These are phyloP conservation scores for Diuraphis noxia DNA, from an alignment of 1,140 invertebrate species.

Conservation along the genomic window DNA sequence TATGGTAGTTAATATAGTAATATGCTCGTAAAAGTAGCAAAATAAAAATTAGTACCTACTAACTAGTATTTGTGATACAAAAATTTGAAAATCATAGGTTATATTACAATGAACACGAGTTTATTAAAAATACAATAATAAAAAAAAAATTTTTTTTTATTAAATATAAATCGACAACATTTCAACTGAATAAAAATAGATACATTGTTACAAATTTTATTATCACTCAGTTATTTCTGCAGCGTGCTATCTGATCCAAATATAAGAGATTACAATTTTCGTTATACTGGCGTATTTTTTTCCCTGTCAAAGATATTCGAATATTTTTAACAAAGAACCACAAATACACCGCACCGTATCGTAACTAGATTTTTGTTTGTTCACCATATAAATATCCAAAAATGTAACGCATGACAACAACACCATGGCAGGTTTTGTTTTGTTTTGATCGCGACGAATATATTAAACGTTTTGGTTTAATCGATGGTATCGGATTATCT, in stretches of 20 bases:
- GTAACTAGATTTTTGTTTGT: not conserved
- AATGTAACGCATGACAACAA: not conserved
- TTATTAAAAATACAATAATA: no score
- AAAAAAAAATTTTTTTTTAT: no score
- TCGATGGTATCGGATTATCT: not conserved
- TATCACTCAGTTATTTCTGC: not conserved
- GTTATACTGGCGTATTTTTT: not conserved
- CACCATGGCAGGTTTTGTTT: not conserved
- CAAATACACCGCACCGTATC: not conserved
- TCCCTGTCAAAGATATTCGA: not conserved
- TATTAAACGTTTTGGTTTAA: not conserved
- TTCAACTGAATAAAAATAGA: not conserved
- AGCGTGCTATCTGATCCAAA: not conserved
- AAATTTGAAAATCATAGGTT: no score
- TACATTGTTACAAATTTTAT: not conserved
- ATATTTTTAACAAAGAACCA: not conserved
- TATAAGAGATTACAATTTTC: not conserved
- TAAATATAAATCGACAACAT: not conserved
- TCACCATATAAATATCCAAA: not conserved
- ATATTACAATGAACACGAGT: no score
- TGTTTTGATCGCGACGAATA: not conserved
- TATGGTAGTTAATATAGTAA: no score
- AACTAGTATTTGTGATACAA: no score
- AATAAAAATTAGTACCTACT: no score
- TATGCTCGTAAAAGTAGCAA: no score